Evolutionary conservation across 2,113 vertebrate species (phyloP).

Genomic region (Seriola rivoliana): DNA sequence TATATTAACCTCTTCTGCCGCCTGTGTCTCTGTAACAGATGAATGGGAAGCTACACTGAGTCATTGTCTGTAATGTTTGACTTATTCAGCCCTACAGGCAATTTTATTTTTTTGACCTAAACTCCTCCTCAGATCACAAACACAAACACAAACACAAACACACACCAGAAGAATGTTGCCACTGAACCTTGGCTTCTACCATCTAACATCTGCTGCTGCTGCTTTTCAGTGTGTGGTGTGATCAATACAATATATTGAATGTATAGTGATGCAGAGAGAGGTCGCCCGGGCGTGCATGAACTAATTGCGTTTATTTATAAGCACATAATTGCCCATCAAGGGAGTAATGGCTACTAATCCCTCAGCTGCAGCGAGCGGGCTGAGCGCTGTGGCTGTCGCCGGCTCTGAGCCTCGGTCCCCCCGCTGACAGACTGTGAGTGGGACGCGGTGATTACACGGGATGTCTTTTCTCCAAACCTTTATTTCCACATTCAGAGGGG

Average conservation of each 20-base stretch:
- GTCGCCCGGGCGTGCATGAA: constrained; percentile 34
- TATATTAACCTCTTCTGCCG: too few relatives aligned
- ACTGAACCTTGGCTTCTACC: too few relatives aligned
- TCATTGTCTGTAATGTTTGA: too few relatives aligned
- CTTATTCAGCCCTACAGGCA: too few relatives aligned
- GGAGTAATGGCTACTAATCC: constrained; percentile 65
- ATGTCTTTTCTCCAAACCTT: too few relatives aligned
- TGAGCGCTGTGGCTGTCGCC: not conserved
- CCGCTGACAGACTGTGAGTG: constrained; percentile 31
- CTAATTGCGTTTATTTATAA: constrained; percentile 60
- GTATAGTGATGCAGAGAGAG: not conserved
- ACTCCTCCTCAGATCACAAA: too few relatives aligned
- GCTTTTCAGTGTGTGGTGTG: not conserved
- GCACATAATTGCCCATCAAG: constrained; percentile 70
- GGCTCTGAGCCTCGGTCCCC: constrained; percentile 8
- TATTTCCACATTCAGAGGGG: too few relatives aligned
- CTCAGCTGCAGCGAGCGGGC: not conserved
- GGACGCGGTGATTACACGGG: constrained; percentile 38
- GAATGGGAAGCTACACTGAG: too few relatives aligned
- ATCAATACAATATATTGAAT: constrained; percentile 14
- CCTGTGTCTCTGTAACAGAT: not conserved
- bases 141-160: too few relatives aligned
- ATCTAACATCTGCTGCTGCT: not conserved
- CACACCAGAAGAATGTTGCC: too few relatives aligned
- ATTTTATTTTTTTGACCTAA: too few relatives aligned